phyloP scores from a whole-genome alignment of 2,113 vertebrate species.

The Hoplias malabaricus region DNA sequence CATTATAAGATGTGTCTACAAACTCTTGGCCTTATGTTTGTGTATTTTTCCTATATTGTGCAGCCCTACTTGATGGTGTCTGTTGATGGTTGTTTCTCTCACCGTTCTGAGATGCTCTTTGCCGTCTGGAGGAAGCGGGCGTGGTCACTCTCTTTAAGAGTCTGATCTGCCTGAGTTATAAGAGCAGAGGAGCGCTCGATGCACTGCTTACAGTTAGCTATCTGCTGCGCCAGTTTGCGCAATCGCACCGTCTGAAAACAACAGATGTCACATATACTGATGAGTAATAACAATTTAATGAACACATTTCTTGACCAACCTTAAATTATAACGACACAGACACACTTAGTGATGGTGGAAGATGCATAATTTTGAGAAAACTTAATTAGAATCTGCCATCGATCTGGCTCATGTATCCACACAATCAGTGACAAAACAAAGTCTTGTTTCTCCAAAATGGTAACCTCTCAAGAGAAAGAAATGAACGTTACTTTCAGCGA shows the following conservation, averaged over 20 bases:
- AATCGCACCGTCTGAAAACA: slow-evolving; percentile 83
- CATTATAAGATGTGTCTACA: too few species aligned
- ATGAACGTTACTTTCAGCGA: too few species aligned
- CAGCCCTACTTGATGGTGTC: neutral
- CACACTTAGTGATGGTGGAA: too few species aligned
- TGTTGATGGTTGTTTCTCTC: slow-evolving; percentile 42
- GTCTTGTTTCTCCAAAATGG: too few species aligned
- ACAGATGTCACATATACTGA: neutral
- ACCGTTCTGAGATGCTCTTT: slow-evolving; percentile 95
- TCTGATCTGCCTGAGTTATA: slow-evolving; percentile 94
- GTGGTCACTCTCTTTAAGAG: slow-evolving; percentile 92
- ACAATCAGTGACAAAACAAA: too few species aligned
- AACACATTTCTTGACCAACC: neutral
- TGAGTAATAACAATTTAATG: neutral
- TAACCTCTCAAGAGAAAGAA: too few species aligned
- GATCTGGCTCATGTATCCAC: too few species aligned
- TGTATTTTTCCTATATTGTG: neutral
- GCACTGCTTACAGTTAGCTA: slow-evolving; percentile 95
- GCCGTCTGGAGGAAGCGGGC: slow-evolving; percentile 94
- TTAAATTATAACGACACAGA: too few species aligned
- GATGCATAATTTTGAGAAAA: too few species aligned
- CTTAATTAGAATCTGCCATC: too few species aligned
- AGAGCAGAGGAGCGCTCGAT: slow-evolving; percentile 93
- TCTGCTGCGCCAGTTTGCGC: slow-evolving; percentile 95
- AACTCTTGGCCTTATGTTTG: too few species aligned